Evolutionary conservation across 2,888 invertebrate species (phyloP), one percentile per base, ranked within the genome.

Genomic region (Hypolimnas misippus): DNA sequence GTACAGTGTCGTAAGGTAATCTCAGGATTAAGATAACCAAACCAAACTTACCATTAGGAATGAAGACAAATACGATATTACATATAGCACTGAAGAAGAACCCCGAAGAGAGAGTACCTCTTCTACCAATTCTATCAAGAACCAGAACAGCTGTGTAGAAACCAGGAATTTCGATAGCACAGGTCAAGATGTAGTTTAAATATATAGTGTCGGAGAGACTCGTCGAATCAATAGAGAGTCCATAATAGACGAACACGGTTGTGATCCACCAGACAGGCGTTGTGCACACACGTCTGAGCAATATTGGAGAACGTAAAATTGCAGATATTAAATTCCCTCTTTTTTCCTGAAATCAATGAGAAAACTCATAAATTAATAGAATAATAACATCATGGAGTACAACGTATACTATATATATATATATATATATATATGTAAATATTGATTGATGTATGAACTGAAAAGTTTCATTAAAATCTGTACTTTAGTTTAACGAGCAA

Each of bases 251-350:
- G 71, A 97, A 94, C 0, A 95, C 95, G 67, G 95, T 95, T 1
- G 96, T 94, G 54, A 96, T 93, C 96, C 96, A 96, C 88, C 96
- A 96, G 70, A 96, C 92, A 8, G 95, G 95, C 33, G 96, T 95
- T 42, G 94, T 94, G 38, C 93, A 75, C 52, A 95, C 83, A 25
- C 95, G 89, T 0, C 93, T 78, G 1, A 94, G 76, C 1, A 95
- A 84, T 1, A 58, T 38, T 31, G 49, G 57, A 1, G 66, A 67
- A 12, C 33, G 49, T n/a, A n/a, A n/a, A n/a, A n/a, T n/a, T n/a
- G n/a, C n/a, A n/a, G n/a, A n/a, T n/a, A n/a, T n/a, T n/a, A n/a
- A n/a, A n/a, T n/a, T n/a, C n/a, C n/a, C n/a, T n/a, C n/a, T n/a
- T n/a, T n/a, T n/a, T n/a, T n/a, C n/a, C n/a, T n/a, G n/a, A n/a